Base-by-base conservation (phyloP, 1,140 invertebrate species). In the Solenopsis fugax region DNA sequence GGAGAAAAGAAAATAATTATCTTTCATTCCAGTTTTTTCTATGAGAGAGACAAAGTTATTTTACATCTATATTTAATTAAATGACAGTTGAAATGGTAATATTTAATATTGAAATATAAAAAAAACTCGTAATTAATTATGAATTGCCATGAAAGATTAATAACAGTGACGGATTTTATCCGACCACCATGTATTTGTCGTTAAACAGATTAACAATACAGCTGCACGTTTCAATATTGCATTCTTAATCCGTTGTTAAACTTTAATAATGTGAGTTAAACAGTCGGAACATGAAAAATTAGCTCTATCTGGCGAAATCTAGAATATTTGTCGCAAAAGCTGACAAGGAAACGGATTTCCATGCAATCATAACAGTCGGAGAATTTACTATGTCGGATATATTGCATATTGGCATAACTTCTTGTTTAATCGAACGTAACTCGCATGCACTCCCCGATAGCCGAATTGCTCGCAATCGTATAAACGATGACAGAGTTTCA, bases 301-400 rank as follows among this genome's bases (percentile, higher is more conserved):
- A 10, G 18, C 13, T 72, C n/a, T 48, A 7, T 60, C 41, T 45
- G 54, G 10, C 18, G 37, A 56, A 58, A 60, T 82, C 24, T 56
- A 37, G 24, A 54, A 67, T 69, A 34, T 21, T 13, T 37, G 12
- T 56, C 21, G 34, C 67, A 6, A 6, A 62, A 78, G 13, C n/a
- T 21, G 45, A 67, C 48, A 69, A 69, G 16, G 29, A 76, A 82
- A 82, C 18, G 37, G 1, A 85, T 82, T 87, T 72, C 56, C 69
- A 37, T 0, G 48, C 58, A 69, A 41, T 54, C 60, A 24, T 82
- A 60, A 78, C 29, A 72, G n/a, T 60, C 65, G 48, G 54, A 81
- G 48, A 88, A 81, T 81, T 58, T 73, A 34, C 24, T 56, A 21
- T 10, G 21, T 58, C 9, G 45, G 13, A 45, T 45, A 13, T 34